Evolutionary conservation across 2,888 invertebrate species (phyloP).

Genomic region (Plagodis dolabraria): DNA sequence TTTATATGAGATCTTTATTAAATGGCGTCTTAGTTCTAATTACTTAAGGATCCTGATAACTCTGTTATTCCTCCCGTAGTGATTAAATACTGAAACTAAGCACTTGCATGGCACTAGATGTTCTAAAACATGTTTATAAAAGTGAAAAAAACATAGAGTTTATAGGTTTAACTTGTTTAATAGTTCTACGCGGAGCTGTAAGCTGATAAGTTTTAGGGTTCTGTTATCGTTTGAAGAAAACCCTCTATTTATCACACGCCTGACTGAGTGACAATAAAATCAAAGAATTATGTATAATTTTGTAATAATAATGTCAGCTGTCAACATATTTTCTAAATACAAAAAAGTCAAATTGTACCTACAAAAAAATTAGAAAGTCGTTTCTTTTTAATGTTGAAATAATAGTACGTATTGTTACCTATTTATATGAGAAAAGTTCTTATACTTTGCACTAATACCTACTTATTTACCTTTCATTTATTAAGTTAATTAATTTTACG

Average conservation of each 20-base stretch:
- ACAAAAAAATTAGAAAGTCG: too few relatives aligned
- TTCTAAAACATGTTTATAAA: conserved; percentile 4
- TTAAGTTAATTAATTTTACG: conserved; percentile 2
- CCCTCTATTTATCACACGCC: conserved; percentile 2
- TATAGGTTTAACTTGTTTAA: conserved; percentile 2
- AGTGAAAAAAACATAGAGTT: conserved; percentile 2
- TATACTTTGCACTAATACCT: conserved; percentile 1
- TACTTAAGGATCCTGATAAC: conserved; percentile 4
- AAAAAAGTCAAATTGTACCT: too few relatives aligned
- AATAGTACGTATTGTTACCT: not conserved
- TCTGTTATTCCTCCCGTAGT: conserved; percentile 1
- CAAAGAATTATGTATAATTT: too few relatives aligned
- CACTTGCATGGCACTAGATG: conserved; percentile 4
- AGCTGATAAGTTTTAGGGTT: conserved; percentile 3
- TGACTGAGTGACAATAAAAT: conserved; percentile 2
- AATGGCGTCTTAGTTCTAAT: conserved; percentile 2
- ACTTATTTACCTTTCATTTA: conserved; percentile 1
- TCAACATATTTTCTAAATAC: too few relatives aligned
- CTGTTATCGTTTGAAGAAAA: conserved; percentile 4
- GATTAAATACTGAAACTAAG: conserved; percentile 4
- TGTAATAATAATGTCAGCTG: too few relatives aligned
- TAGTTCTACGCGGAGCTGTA: conserved; percentile 3
- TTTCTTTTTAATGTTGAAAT: conserved; percentile 1
- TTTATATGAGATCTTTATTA: not conserved
- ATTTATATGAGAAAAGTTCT: conserved; percentile 2